Evolutionary conservation across 2,797 vertebrate species (phyloP).

Genomic region (Anguilla megastoma): DNA sequence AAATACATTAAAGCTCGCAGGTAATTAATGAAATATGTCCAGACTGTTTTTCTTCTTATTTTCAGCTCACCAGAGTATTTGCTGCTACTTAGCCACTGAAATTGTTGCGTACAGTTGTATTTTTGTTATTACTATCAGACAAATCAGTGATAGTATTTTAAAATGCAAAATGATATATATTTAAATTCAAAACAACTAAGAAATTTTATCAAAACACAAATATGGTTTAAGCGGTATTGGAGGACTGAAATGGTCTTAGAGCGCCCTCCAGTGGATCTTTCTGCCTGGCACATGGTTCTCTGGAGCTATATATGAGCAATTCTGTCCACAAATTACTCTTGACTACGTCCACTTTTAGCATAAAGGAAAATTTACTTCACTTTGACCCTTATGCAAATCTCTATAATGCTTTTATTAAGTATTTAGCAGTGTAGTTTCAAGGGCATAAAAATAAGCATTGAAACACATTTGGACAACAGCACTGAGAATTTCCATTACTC

Average conservation of each 20-base stretch:
- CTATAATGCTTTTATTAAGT: not conserved
- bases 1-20: not conserved
- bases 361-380: not conserved
- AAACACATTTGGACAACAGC: not conserved
- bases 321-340: not conserved
- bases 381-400: not conserved
- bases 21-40: not conserved
- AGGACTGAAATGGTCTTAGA: not conserved
- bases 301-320: not conserved
- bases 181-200: not conserved
- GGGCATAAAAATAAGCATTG: not conserved
- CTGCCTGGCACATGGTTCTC: not conserved
- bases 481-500: not conserved
- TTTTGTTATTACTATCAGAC: not conserved
- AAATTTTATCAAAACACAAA: not conserved
- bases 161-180: not conserved
- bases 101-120: not conserved
- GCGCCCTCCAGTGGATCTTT: not conserved
- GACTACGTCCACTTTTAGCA: not conserved
- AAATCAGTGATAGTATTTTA: not conserved
- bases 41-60: not conserved
- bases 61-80: not conserved
- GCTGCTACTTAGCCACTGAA: not conserved
- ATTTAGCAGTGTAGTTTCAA: not conserved
- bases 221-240: not conserved